Conservation (phyloP, 1,140 invertebrate genomes). For the Drosophila jambulina region DNA sequence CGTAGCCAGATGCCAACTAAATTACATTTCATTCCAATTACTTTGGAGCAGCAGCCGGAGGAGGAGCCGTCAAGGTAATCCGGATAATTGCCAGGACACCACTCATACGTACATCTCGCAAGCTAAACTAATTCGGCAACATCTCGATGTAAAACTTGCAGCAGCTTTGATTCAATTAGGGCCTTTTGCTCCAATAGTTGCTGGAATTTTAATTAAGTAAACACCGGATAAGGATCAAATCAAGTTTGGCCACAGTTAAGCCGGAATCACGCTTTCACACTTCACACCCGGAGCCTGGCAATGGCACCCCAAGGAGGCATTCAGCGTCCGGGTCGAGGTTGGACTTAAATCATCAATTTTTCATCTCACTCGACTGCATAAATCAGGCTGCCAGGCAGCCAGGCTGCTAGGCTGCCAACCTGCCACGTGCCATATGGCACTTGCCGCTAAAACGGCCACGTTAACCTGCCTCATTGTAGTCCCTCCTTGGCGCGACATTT, state of each 20-base stretch:
- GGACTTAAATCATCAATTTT: constrained; percentile 71
- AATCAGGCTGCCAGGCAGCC: constrained; percentile 50
- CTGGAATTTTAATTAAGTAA: constrained; percentile 51
- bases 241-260: constrained; percentile 22
- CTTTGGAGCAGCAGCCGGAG: not conserved
- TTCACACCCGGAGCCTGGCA: constrained; percentile 3
- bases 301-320: constrained; percentile 56
- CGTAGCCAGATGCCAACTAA: constrained; percentile 25
- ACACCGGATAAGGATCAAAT: constrained; percentile 46
- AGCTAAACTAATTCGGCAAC: constrained; percentile 9
- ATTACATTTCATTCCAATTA: constrained; percentile 44
- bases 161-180: constrained; percentile 34
- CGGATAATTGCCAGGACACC: constrained; percentile 24
- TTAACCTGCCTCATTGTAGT: constrained; percentile 47
- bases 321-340: constrained; percentile 21
- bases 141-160: constrained; percentile 22
- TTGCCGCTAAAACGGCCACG: constrained; percentile 47
- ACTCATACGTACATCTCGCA: not conserved
- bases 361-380: constrained; percentile 62
- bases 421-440: constrained; percentile 56
- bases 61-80: constrained; percentile 30
- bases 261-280: constrained; percentile 13
- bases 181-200: constrained; percentile 23
- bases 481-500: constrained; percentile 24
- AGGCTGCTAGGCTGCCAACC: constrained; percentile 11